Evolutionary conservation across 2,113 vertebrate species (phyloP).

Genomic region (Tachysurus fulvidraco): DNA sequence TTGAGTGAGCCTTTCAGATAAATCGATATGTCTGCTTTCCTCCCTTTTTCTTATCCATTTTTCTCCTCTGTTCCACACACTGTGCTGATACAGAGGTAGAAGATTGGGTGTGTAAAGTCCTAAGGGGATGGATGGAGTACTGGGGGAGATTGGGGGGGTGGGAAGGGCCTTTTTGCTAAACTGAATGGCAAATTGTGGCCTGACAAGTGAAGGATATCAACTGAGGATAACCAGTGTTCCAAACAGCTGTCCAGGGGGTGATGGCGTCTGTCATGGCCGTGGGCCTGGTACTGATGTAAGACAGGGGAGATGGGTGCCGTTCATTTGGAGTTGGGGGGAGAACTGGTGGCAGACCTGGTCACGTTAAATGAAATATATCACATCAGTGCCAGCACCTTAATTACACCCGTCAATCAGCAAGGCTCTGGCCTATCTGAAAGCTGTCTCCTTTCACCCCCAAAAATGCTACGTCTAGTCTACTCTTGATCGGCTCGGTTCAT

Average conservation of each 20-base stretch:
- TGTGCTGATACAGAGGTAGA: slow-evolving; percentile 47
- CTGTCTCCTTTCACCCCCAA: slow-evolving; percentile 51
- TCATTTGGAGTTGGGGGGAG: slow-evolving; percentile 48
- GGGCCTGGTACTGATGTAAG: slow-evolving; percentile 38
- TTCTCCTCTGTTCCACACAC: slow-evolving; percentile 38
- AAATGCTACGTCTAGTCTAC: slow-evolving; percentile 46
- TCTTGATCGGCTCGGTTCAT: slow-evolving; percentile 17
- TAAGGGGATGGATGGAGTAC: background rate
- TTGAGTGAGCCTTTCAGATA: slow-evolving; percentile 59
- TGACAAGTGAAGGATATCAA: slow-evolving; percentile 54
- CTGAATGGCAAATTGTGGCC: slow-evolving; percentile 54
- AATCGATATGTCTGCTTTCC: slow-evolving; percentile 57
- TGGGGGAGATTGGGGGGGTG: background rate
- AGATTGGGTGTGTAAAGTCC: slow-evolving; percentile 22
- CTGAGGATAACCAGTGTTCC: slow-evolving; percentile 56
- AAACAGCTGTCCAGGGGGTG: slow-evolving; percentile 51
- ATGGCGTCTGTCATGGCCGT: slow-evolving; percentile 49
- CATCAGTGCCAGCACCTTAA: slow-evolving; percentile 61
- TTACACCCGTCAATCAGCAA: slow-evolving; percentile 64
- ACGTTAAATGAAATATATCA: slow-evolving; percentile 60
- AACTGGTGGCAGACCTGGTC: slow-evolving; percentile 33
- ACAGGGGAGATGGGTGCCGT: slow-evolving; percentile 46
- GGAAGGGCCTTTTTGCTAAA: slow-evolving; percentile 34
- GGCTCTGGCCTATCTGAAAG: slow-evolving; percentile 46
- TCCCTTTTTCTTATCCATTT: slow-evolving; percentile 48